Evolutionary conservation across 2,888 invertebrate species (phyloP).

Genomic region (Campoplex capitator): DNA sequence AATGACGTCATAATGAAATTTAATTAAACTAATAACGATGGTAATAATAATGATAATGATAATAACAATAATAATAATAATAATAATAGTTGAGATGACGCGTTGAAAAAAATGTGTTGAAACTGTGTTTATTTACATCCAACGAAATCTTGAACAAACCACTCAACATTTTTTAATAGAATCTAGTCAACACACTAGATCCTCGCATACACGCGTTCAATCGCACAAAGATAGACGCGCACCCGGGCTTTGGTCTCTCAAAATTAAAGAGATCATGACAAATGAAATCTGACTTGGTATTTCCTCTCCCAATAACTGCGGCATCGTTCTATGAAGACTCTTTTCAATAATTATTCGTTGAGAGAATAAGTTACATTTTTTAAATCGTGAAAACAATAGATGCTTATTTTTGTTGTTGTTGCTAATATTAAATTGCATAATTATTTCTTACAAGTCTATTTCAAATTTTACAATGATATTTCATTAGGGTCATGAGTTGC

Average conservation of each 20-base stretch:
- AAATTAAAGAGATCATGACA: constrained; percentile 49
- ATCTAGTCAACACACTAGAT: constrained; percentile 55
- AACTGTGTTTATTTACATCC: constrained; percentile 79
- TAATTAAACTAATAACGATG: constrained; percentile 51
- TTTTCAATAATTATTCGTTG: constrained; percentile 29
- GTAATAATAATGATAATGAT: constrained; percentile 48
- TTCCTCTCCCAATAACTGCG: constrained; percentile 6
- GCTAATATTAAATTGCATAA: not conserved
- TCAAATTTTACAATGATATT: not conserved
- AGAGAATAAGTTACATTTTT: constrained; percentile 34
- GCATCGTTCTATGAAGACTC: constrained; percentile 48
- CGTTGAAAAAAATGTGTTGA: constrained; percentile 67
- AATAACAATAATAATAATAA: constrained; percentile 58
- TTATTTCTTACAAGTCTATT: not conserved
- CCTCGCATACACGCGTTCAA: constrained; percentile 40
- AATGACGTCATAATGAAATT: constrained; percentile 56
- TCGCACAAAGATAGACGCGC: constrained; percentile 44
- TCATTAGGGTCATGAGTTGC: not conserved
- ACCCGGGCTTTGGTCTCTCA: constrained; percentile 48
- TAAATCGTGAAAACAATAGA: not conserved
- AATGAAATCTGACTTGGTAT: constrained; percentile 23
- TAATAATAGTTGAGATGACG: constrained; percentile 56
- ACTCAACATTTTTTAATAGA: constrained; percentile 70
- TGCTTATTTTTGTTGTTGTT: not conserved
- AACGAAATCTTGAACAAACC: constrained; percentile 77